phyloP scores from a whole-genome alignment of 1,140 invertebrate genomes.

The Globodera rostochiensis region DNA sequence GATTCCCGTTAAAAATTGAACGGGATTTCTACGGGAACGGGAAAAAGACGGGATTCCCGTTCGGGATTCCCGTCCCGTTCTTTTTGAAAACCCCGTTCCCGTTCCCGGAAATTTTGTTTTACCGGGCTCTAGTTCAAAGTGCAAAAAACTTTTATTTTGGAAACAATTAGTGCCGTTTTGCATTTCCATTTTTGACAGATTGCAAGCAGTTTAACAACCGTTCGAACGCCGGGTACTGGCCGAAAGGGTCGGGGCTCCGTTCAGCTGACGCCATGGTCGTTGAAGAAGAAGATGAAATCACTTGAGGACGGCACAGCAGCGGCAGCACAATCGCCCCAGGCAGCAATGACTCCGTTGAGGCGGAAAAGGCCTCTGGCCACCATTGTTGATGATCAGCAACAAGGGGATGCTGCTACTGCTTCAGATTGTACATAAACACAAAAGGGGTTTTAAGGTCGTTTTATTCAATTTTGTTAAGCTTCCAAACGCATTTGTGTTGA shows the following conservation, averaged over 20 bases:
- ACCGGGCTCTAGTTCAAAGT: too few relatives aligned
- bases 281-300: slow-evolving; percentile 8
- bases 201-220: too few relatives aligned
- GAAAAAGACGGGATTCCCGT: too few relatives aligned
- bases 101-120: too few relatives aligned
- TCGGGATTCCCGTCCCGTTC: too few relatives aligned
- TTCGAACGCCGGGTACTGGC: background rate
- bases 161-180: too few relatives aligned
- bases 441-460: background rate
- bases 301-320: background rate
- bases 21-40: too few relatives aligned
- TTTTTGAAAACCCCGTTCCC: too few relatives aligned
- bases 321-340: background rate
- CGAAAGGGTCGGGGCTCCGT: background rate
- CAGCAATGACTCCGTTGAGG: slow-evolving; percentile 2
- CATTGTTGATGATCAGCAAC: background rate
- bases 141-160: too few relatives aligned
- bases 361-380: slow-evolving; percentile 6
- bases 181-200: too few relatives aligned
- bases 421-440: background rate
- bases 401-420: background rate
- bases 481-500: background rate
- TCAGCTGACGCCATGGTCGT: slow-evolving; percentile 20
- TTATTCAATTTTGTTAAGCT: background rate
- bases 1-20: too few relatives aligned